Evolutionary conservation across 92 coral and sea anemone genomes (phyloP).

Genomic region (Phenganax subtilis): DNA sequence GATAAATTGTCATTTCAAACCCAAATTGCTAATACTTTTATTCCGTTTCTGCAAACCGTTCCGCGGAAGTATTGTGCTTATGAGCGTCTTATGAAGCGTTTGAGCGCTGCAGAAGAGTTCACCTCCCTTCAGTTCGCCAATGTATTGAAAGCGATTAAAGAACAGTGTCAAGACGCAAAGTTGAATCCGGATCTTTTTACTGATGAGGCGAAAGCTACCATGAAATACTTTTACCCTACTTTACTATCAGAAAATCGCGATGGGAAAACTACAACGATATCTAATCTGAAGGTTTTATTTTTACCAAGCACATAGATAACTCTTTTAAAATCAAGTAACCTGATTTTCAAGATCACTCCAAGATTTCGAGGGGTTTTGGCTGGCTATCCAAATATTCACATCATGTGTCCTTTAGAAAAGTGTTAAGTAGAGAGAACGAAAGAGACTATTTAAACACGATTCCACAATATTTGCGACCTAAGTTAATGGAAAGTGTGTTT

Average conservation of each 20-base stretch:
- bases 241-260: background rate
- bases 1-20: slow-evolving; percentile 23
- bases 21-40: slow-evolving; percentile 18
- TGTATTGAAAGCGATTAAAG: slow-evolving; percentile 21
- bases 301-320: slow-evolving; percentile 2
- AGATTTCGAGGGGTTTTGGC: background rate
- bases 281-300: slow-evolving; percentile 2
- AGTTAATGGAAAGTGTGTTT: background rate
- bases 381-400: background rate
- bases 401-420: slow-evolving; percentile 12
- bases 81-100: slow-evolving; percentile 33
- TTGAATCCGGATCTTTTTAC: slow-evolving; percentile 23
- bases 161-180: slow-evolving; percentile 14
- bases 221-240: slow-evolving; percentile 5
- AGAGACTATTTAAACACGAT: slow-evolving; percentile 4
- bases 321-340: slow-evolving; percentile 10
- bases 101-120: slow-evolving; percentile 25
- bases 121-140: slow-evolving; percentile 23
- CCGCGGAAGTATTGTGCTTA: slow-evolving; percentile 27
- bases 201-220: slow-evolving; percentile 24
- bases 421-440: slow-evolving; percentile 3
- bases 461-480: slow-evolving; percentile 19
- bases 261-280: background rate
- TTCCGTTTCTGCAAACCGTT: slow-evolving; percentile 32
- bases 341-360: slow-evolving; percentile 11